A percentile compares a stretch with the other conserved stretches of the same genome.
phyloP scores from a whole-genome alignment of 2,113 vertebrate species.

The Lota lota region DNA sequence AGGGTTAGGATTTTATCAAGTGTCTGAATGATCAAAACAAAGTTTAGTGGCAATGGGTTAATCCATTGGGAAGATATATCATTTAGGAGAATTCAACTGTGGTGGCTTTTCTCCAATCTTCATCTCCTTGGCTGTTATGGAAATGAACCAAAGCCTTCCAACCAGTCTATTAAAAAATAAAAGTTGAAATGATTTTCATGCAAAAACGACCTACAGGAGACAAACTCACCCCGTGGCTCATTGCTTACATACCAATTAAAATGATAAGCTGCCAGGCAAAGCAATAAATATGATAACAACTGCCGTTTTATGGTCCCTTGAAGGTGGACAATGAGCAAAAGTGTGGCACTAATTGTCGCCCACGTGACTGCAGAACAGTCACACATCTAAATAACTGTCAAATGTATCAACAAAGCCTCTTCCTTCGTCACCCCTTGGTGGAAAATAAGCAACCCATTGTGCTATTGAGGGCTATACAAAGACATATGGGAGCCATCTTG shows the following conservation, averaged over 20 bases:
- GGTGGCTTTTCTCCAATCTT: slow-evolving; percentile 8
- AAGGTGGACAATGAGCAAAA: slow-evolving; percentile 10
- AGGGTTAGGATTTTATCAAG: background rate
- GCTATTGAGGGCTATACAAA: background rate
- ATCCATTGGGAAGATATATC: background rate
- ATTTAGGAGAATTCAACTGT: slow-evolving; percentile 4
- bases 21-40: slow-evolving; percentile 7
- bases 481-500: background rate
- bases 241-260: slow-evolving; percentile 36
- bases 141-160: slow-evolving; percentile 13
- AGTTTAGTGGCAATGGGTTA: slow-evolving; percentile 1
- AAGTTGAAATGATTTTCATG: slow-evolving; percentile 7
- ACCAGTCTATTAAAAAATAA: slow-evolving; percentile 12
- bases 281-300: slow-evolving; percentile 30
- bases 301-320: slow-evolving; percentile 41
- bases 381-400: slow-evolving; percentile 10
- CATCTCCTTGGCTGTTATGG: slow-evolving; percentile 25
- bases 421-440: background rate
- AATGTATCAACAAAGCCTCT: background rate
- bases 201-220: slow-evolving; percentile 10
- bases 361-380: slow-evolving; percentile 32
- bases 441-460: slow-evolving; percentile 5
- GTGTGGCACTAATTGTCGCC: slow-evolving; percentile 2
- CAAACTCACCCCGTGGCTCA: slow-evolving; percentile 4
- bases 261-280: slow-evolving; percentile 26